Conservation (phyloP, 2,113 vertebrate species). For the Isurus oxyrinchus region DNA sequence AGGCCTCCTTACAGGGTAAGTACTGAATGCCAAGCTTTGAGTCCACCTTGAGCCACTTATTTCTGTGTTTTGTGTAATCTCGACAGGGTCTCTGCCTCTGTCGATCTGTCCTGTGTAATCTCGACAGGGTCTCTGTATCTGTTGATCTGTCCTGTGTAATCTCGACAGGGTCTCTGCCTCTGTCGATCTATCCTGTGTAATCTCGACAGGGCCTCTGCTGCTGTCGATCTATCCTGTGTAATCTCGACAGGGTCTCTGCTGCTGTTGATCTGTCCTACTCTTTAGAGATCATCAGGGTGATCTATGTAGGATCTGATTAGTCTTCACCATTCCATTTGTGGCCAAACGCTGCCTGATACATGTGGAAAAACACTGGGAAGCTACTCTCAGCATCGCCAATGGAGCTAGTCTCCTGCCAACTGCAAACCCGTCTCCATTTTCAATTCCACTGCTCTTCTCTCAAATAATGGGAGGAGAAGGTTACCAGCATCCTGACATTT, state of each 20-base stretch:
- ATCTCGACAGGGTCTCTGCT: neutral
- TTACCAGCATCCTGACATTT: neutral
- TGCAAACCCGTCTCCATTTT: neutral
- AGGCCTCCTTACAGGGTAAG: constrained; percentile 78
- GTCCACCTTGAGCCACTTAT: neutral
- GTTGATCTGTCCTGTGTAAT: neutral
- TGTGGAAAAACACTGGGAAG: neutral
- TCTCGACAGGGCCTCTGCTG: no score
- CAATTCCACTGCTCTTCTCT: neutral
- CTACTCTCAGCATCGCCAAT: neutral
- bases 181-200: neutral
- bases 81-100: neutral
- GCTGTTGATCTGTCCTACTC: neutral
- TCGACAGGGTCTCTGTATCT: neutral
- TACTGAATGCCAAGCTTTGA: neutral
- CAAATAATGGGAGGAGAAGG: neutral
- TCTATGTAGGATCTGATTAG: neutral
- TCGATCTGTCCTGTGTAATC: neutral
- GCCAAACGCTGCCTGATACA: no score
- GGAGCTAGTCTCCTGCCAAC: neutral
- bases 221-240: no score
- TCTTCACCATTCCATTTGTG: neutral
- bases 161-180: neutral
- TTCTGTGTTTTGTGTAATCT: neutral
- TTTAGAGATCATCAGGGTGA: neutral